Base-by-base conservation (phyloP, 2,797 vertebrate species). In the Pantherophis vulpinus region DNA sequence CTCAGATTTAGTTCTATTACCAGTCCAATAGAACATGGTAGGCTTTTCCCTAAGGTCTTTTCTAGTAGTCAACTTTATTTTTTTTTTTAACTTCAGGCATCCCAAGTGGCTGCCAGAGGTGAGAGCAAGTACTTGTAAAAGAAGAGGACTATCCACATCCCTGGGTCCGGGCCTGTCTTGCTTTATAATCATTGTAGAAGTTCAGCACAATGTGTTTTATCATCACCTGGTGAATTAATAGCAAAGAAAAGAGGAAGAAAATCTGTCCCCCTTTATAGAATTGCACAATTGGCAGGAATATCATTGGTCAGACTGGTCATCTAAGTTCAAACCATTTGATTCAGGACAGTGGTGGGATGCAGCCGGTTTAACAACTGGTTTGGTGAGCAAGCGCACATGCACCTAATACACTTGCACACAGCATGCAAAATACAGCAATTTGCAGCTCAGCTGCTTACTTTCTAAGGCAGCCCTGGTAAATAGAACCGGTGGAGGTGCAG, bases 1-100 rank as follows among this genome's bases (percentile, higher is more conserved):
- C 63, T 94, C 92, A 94, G 7, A 93, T 88, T 95, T 56, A 42
- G 32, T 29, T 56, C 29, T 91, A 61, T 91, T n/a, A 20, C 66
- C 66, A 37, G 32, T 42, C 86, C 74, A 27, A 66, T n/a, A 47
- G 5, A 91, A 89, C 92, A 92, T 54, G 92, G 58, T 42, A 16
- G 51, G 32, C 5, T 25, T 70, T 79, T 66, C 83, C 14, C 60
- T n/a, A 37, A 29, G 11, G 5, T 51, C 47, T 90, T 12, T 42
- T 18, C 13, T 20, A 23, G 23, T 10, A 13, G 58, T 5, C 14
- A 29, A 9, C 42, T 8, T 20, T 18, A 14, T n/a, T 4, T 0
- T 37, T 16, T 18, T 16, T 47, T 32, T 8, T 3, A 16, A 42
- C 29, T 63, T 4, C 58, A 47, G 25, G 47, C 74, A 4, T 42